A percentile compares a stretch with the other conserved stretches of the same genome.
Evolutionary conservation across 2,113 vertebrate species (phyloP).

Genomic region (Synodontis membranacea): DNA sequence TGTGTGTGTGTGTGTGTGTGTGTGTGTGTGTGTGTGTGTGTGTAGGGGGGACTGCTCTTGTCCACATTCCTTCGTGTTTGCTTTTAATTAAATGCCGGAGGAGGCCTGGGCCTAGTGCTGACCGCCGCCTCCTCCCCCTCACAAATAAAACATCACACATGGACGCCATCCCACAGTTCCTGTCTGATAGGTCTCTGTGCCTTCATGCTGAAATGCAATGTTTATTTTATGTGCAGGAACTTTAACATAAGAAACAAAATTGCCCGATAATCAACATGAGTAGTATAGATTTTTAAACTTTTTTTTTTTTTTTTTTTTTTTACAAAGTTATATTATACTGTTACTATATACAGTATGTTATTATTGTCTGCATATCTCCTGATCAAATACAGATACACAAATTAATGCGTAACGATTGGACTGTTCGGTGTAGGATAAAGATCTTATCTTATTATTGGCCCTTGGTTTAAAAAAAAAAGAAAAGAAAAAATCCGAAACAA

Average conservation of each 20-base stretch:
- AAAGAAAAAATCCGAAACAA: neutral
- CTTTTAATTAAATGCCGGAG: slow-evolving; percentile 53
- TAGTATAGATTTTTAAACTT: neutral
- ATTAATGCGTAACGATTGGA: too few relatives aligned
- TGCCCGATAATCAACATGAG: neutral
- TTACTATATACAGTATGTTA: too few relatives aligned
- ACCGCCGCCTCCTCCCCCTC: neutral
- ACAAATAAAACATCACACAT: slow-evolving; percentile 24
- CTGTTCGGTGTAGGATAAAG: too few relatives aligned
- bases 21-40: too few relatives aligned
- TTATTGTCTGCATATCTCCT: too few relatives aligned
- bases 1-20: neutral
- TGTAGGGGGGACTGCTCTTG: slow-evolving; percentile 12
- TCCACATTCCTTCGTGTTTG: slow-evolving; percentile 47
- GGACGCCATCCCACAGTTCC: neutral
- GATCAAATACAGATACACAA: too few relatives aligned
- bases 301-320: neutral
- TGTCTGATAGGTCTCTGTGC: neutral
- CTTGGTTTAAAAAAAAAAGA: neutral
- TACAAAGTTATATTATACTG: too few relatives aligned
- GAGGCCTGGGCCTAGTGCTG: neutral
- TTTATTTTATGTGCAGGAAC: neutral
- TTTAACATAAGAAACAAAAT: neutral
- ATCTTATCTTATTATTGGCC: too few relatives aligned
- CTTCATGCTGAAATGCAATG: neutral